Evolutionary conservation across 2,113 vertebrate species (phyloP).

Genomic region (Nothoprocta perdicaria): DNA sequence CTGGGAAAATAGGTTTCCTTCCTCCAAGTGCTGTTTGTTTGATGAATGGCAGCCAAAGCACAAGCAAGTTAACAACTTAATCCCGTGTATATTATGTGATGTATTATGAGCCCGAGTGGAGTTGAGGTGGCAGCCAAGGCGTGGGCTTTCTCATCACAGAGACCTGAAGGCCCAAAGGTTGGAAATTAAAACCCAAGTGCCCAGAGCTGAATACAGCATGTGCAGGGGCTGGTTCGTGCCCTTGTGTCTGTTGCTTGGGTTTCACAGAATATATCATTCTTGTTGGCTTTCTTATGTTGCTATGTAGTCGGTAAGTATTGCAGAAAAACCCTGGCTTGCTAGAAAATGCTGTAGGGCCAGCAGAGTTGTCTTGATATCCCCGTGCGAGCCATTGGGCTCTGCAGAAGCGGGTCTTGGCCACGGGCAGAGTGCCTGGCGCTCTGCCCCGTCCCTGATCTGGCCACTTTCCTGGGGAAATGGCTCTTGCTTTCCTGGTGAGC

Average conservation of each 20-base stretch:
- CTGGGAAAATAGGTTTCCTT: conserved; percentile 47
- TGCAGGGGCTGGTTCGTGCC: not conserved
- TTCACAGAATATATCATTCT: not conserved
- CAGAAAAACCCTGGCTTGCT: not conserved
- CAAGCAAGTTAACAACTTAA: conserved; percentile 64
- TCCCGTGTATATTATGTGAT: conserved; percentile 55
- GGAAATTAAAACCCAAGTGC: conserved; percentile 27
- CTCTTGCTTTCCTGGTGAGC: not conserved
- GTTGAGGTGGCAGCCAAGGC: conserved; percentile 56
- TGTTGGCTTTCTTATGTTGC: not conserved
- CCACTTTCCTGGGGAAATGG: not conserved
- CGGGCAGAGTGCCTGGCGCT: not conserved
- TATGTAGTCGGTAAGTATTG: not conserved
- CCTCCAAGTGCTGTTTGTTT: conserved; percentile 48
- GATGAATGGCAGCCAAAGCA: conserved; percentile 55
- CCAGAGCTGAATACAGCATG: not conserved
- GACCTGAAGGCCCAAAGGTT: conserved; percentile 59
- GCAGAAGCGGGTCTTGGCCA: not conserved
- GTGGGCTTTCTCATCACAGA: conserved; percentile 52
- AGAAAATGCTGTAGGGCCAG: not conserved
- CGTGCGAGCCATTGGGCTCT: not conserved
- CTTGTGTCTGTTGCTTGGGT: not conserved
- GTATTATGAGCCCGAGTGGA: conserved; percentile 55
- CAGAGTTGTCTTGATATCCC: not conserved
- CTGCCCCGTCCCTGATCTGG: not conserved